Conservation (phyloP, 2,113 vertebrate species). For the Ornithorhynchus anatinus region DNA sequence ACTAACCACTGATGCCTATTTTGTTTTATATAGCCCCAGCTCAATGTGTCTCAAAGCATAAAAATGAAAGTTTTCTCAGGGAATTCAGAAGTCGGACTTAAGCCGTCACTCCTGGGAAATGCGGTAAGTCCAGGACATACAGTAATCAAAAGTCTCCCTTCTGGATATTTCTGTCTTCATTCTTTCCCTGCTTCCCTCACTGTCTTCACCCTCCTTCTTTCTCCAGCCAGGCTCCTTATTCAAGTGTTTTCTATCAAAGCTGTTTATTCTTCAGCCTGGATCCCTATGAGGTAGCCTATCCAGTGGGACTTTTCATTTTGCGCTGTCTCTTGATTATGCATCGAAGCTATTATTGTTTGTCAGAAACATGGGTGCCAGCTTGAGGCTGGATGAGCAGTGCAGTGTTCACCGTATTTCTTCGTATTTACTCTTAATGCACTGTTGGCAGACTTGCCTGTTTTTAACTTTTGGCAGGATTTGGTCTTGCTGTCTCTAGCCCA, state of each 20-base stretch:
- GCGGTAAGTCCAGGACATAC: fast-evolving
- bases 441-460: not conserved
- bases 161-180: fast-evolving
- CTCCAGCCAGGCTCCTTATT: not conserved
- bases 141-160: not conserved
- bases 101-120: not conserved
- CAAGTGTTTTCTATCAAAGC: not conserved
- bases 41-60: not conserved
- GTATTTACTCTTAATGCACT: conserved; percentile 24
- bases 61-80: not conserved
- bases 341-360: not conserved
- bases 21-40: not conserved
- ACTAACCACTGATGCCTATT: fast-evolving
- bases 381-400: not conserved
- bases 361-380: not conserved
- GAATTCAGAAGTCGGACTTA: not conserved
- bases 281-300: not conserved
- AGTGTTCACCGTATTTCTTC: not conserved
- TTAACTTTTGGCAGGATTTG: conserved; percentile 1
- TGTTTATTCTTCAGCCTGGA: not conserved
- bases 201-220: too few species aligned
- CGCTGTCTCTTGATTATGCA: not conserved
- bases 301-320: not conserved
- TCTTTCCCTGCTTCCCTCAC: fast-evolving
- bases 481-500: conserved; percentile 2